Percentiles rank a stretch among this genome's conserved stretches.
These are phyloP conservation scores for Oxyruncus cristatus DNA, from an alignment of 2,113 vertebrate species.

Conservation along the genomic window DNA sequence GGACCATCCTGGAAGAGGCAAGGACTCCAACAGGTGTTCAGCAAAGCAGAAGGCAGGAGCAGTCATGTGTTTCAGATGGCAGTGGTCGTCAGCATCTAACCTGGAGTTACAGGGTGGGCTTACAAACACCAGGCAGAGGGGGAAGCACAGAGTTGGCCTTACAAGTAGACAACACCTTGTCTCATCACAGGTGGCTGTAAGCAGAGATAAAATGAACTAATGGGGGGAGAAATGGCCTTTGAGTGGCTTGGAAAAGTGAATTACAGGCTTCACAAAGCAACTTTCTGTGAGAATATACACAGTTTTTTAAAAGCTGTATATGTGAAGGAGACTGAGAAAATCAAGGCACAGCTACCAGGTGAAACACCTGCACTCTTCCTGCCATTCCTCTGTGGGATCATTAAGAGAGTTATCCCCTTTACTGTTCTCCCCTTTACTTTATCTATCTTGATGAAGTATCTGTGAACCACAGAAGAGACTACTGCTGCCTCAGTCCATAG, in stretches of 20 bases:
- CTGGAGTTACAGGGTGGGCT: not conserved
- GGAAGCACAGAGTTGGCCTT: not conserved
- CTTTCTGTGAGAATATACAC: not conserved
- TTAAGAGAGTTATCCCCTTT: not conserved
- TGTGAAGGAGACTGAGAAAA: not conserved
- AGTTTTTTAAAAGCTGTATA: not conserved
- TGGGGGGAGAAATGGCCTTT: not conserved
- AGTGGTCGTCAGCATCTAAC: not conserved
- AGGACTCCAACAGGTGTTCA: not conserved
- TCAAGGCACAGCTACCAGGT: not conserved
- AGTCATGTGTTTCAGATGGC: not conserved
- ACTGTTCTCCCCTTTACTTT: not conserved
- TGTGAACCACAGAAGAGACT: not conserved
- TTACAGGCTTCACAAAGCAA: not conserved
- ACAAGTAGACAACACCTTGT: not conserved
- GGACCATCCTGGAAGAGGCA: not conserved
- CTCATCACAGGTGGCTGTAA: not conserved
- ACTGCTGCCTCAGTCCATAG: not conserved
- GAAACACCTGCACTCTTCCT: not conserved
- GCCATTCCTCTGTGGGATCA: not conserved
- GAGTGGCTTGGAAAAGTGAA: not conserved
- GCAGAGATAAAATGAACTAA: not conserved
- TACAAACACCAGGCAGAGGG: not conserved
- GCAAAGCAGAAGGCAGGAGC: not conserved
- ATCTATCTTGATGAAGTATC: not conserved